Percentiles rank a stretch among this genome's conserved stretches.
phyloP scores from a whole-genome alignment of 2,113 vertebrate genomes.

The Diadophis punctatus region DNA sequence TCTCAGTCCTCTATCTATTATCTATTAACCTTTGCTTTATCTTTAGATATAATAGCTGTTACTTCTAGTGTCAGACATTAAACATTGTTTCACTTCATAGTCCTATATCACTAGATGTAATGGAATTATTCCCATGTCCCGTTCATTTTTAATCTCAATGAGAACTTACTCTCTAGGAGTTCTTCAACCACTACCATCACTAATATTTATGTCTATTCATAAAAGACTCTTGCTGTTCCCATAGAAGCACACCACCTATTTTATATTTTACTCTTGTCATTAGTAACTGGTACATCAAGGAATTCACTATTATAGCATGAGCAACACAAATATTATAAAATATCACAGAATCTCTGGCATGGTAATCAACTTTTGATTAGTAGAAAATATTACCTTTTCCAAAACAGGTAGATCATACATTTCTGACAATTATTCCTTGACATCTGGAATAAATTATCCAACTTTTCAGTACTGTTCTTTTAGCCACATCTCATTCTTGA shows the following conservation, averaged over 20 bases:
- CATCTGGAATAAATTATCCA: neutral
- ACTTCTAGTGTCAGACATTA: neutral
- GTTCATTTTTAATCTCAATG: slow-evolving; percentile 2
- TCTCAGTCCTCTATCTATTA: neutral
- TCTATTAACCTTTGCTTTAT: slow-evolving; percentile 34
- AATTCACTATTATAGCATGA: neutral
- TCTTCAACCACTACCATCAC: neutral
- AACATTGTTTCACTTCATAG: neutral
- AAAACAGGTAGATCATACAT: neutral
- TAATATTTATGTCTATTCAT: neutral
- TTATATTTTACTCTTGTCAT: neutral
- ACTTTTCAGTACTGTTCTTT: neutral
- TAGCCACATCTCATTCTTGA: neutral
- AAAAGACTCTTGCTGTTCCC: neutral
- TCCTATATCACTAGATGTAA: accelerated
- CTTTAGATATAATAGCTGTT: slow-evolving; percentile 18
- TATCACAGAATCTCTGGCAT: neutral
- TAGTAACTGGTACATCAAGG: neutral
- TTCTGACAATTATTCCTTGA: neutral
- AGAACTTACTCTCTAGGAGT: neutral
- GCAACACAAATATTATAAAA: neutral
- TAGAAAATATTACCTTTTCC: neutral
- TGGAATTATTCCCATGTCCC: neutral
- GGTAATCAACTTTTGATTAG: neutral
- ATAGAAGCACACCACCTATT: neutral